Conservation (phyloP, 1,140 invertebrate genomes). For the Psix sp. region DNA sequence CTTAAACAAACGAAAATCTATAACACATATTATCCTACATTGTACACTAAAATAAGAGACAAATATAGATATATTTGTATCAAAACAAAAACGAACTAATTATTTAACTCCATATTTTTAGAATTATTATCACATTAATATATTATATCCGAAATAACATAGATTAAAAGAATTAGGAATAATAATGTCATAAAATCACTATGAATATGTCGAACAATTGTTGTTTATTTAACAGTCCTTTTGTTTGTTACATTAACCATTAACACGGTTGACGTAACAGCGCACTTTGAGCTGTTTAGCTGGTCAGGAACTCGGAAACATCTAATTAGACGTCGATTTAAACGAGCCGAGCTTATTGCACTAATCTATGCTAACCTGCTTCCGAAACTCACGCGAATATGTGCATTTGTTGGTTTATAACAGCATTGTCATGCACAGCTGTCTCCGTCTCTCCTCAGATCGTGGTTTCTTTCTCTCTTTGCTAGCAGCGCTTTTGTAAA, state of each 20-base stretch:
- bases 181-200: no score
- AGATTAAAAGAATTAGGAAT: no score
- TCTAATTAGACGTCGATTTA: constrained; percentile 62
- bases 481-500: constrained; percentile 11
- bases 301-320: constrained; percentile 28
- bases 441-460: not conserved
- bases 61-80: no score
- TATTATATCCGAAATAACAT: no score
- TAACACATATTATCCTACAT: no score
- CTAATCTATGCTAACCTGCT: constrained; percentile 51
- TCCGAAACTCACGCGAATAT: constrained; percentile 28
- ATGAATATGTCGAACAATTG: no score
- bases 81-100: no score
- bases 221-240: no score
- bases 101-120: no score
- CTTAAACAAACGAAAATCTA: no score
- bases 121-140: no score
- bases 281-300: constrained; percentile 15
- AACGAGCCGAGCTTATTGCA: constrained; percentile 53
- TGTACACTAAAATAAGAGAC: no score
- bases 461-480: constrained; percentile 8
- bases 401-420: constrained; percentile 37
- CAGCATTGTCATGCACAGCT: constrained; percentile 36
- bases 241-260: not conserved
- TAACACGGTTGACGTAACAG: not conserved